phyloP scores from a whole-genome alignment of 2,113 vertebrate genomes.

The Dicaeum eximium region DNA sequence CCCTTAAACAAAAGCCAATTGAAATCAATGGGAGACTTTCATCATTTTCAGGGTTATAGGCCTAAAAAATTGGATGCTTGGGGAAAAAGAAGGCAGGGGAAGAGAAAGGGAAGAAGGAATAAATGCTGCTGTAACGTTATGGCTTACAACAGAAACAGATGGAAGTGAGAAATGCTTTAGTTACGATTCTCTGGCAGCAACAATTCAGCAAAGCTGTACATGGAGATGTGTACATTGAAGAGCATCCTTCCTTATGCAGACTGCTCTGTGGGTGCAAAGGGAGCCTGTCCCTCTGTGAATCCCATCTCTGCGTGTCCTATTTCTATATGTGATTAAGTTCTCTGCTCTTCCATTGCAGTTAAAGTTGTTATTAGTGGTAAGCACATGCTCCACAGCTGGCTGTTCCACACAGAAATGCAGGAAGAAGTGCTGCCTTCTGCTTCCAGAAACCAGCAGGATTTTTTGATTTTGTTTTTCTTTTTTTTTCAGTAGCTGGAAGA shows the following conservation, averaged over 20 bases:
- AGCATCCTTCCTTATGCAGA: background rate
- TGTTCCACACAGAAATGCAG: background rate
- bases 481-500: background rate
- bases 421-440: background rate
- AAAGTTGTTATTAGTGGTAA: background rate
- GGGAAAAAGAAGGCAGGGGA: background rate
- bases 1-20: conserved; percentile 56
- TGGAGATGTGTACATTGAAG: background rate
- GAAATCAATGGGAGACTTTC: conserved; percentile 50
- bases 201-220: background rate
- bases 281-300: background rate
- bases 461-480: background rate
- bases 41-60: conserved; percentile 52
- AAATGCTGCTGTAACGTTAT: conserved; percentile 18
- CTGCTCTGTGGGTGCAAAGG: background rate
- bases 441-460: background rate
- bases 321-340: conserved; percentile 42
- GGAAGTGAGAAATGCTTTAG: conserved; percentile 29
- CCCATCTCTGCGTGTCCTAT: background rate
- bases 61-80: conserved; percentile 35
- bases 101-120: conserved; percentile 1
- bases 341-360: background rate
- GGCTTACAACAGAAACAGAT: conserved; percentile 31
- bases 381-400: background rate
- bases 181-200: conserved; percentile 12